These are phyloP conservation scores for Lepilemur ruficaudatus DNA, from an alignment of 2,797 vertebrate genomes.

Conservation along the genomic window DNA sequence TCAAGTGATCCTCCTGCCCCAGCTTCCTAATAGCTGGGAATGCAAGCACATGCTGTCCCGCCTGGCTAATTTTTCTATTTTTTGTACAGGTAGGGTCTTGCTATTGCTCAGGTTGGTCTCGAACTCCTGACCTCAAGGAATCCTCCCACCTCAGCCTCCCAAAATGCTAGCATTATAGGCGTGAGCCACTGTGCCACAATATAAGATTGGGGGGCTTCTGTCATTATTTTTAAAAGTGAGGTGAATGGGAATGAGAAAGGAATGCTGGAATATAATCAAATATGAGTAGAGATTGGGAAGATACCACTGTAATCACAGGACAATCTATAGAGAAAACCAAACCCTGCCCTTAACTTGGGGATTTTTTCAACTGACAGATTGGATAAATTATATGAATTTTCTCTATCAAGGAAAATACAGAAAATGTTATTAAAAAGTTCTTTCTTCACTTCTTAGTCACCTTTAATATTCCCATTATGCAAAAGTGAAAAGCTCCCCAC, in stretches of 20 bases:
- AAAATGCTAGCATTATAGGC: neutral
- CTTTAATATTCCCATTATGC: neutral
- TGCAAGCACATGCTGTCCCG: neutral
- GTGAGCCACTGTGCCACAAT: neutral
- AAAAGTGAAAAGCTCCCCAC: neutral
- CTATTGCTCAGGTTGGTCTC: neutral
- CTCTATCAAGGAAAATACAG: neutral
- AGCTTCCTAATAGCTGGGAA: neutral
- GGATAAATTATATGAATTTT: neutral
- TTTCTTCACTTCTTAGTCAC: neutral
- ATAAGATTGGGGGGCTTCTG: neutral
- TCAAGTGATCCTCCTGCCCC: neutral
- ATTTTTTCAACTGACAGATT: neutral
- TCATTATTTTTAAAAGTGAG: neutral
- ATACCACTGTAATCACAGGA: neutral
- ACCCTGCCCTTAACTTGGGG: neutral
- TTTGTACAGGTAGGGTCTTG: neutral
- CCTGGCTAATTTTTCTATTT: neutral
- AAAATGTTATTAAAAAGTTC: neutral
- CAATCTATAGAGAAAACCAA: conserved; percentile 13
- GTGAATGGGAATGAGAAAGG: neutral
- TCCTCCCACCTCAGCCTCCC: neutral
- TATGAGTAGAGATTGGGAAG: neutral
- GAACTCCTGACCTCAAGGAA: neutral
- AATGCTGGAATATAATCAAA: neutral